Percentiles rank a stretch among this genome's conserved stretches.
Evolutionary conservation across 2,888 invertebrate species (phyloP).

Genomic region (Troides helena): DNA sequence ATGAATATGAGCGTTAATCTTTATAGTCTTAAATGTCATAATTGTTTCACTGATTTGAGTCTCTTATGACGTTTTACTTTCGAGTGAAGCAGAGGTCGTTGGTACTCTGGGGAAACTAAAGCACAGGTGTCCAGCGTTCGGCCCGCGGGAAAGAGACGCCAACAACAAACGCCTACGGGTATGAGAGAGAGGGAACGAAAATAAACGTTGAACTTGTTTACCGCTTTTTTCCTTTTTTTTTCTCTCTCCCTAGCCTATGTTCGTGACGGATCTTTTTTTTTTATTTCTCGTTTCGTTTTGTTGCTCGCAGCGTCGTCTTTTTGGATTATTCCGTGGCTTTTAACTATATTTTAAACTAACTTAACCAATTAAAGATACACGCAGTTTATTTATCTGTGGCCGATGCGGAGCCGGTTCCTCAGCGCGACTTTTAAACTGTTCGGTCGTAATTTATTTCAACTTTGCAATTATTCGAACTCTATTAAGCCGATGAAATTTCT

Average conservation of each 20-base stretch:
- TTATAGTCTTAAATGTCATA: conserved; percentile 42
- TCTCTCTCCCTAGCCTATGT: conserved; percentile 79
- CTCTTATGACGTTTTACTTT: conserved; percentile 55
- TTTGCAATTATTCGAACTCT: conserved; percentile 22
- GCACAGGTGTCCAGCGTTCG: conserved; percentile 81
- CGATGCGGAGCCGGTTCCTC: conserved; percentile 21
- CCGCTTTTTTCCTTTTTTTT: conserved; percentile 61
- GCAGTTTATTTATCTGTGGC: conserved; percentile 18
- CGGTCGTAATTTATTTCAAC: conserved; percentile 44
- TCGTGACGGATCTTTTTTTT: conserved; percentile 75
- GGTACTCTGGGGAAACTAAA: conserved; percentile 80
- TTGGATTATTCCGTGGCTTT: conserved; percentile 76
- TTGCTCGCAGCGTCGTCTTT: conserved; percentile 66
- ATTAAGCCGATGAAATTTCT: neutral
- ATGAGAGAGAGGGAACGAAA: conserved; percentile 72
- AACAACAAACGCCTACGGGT: conserved; percentile 43
- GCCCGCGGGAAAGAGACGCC: conserved; percentile 57
- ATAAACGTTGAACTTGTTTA: conserved; percentile 80
- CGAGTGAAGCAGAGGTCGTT: conserved; percentile 70
- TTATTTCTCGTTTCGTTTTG: conserved; percentile 65
- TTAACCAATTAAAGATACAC: conserved; percentile 36
- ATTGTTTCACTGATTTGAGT: conserved; percentile 41
- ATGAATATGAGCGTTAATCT: conserved; percentile 44
- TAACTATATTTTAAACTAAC: conserved; percentile 70
- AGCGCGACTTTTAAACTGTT: conserved; percentile 23